Evolutionary conservation across 35 echinoderm and acorn worm genomes (phyloP), one percentile per base, ranked within the genome.

Genomic region (Heliocidaris tuberculata): DNA sequence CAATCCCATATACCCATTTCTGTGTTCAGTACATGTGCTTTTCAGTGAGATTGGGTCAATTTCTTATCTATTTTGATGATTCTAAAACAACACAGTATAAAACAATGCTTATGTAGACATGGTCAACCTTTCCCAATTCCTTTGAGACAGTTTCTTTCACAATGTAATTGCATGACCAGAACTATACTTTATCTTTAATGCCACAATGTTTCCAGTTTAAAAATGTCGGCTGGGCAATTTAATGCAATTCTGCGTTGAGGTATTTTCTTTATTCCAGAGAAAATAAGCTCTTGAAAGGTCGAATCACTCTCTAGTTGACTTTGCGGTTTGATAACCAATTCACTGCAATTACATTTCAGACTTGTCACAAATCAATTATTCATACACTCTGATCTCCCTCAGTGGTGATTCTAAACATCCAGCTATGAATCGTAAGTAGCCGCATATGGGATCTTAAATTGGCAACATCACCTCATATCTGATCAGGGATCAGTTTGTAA

Each of bases 321-420:
- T 78, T 78, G 17, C 65, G 17, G 65, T 78, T n/a, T 78, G 27
- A 78, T 78, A 78, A 78, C 65, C 65, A 78, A 78, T 78, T 78
- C 21, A n/a, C 27, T 78, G 65, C 65, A 78, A 78, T 78, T 78
- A 78, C 65, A 7, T 19, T 78, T 78, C 65, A 78, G 65, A 78
- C 21, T 78, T 78, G 65, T 78, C 65, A 78, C 65, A 17, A 78
- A 78, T 78, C 65, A 78, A 78, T 78, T 78, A 78, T 78, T 78
- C 65, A 78, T 78, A 2, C 15, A 13, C 52, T 56, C 65, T 21
- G 65, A 78, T 27, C 2, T 78, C 65, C 65, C 65, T 0, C 19
- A n/a, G 65, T 78, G 65, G 65, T n/a, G 21, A 78, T 78, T 24
- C 17, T 7, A 7, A 78, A 78, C 17, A 24, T 78, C 65, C 65